Base-by-base conservation (phyloP, 2,888 invertebrate species). In the Lithophane socia region DNA sequence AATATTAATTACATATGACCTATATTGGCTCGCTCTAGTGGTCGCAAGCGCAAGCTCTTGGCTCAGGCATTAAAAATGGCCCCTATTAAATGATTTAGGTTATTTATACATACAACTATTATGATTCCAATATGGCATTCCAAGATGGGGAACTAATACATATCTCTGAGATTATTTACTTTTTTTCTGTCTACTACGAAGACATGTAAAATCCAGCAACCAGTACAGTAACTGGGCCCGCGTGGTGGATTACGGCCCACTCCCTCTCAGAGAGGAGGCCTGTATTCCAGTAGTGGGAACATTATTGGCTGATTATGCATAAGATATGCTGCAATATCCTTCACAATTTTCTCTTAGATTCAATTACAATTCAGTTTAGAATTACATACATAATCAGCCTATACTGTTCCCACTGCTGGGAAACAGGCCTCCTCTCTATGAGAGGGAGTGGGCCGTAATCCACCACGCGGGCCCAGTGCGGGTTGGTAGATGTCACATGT, bases 1-100 rank as follows among this genome's bases (percentile, higher is more conserved):
- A 66, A 80, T 66, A 79, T 79, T 73, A 47, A 73, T 80, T 18
- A 29, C 29, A 10, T 29, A 56, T 70, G 44, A 44, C 9, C 21
- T 47, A 21, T 12, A 4, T 37, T 54, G 44, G 16, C 42, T 18
- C 7, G 9, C 13, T n/a, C 2, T 52, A 18, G 47, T 13, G 3
- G 16, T 16, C 7, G 16, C n/a, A 56, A 37, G 9, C 16, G 16
- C 16, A 52, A 29, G 1, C 21, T 21, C 16, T 47, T 67, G 3
- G 37, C 37, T 52, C 9, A 54, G 5, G 13, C n/a, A 16, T 18
- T 18, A 24, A 16, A 65, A 65, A 47, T 64, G 16, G 0, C 4
- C 16, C 9, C 42, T 44, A 2, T n/a, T 42, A 3, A 54, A 54
- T 21, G 1, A 54, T 54, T 21, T 21, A 10, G 3, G 29, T n/a